These are phyloP conservation scores for Xanthorhoe spadicearia DNA, from an alignment of 2,888 invertebrate genomes.

Conservation along the genomic window DNA sequence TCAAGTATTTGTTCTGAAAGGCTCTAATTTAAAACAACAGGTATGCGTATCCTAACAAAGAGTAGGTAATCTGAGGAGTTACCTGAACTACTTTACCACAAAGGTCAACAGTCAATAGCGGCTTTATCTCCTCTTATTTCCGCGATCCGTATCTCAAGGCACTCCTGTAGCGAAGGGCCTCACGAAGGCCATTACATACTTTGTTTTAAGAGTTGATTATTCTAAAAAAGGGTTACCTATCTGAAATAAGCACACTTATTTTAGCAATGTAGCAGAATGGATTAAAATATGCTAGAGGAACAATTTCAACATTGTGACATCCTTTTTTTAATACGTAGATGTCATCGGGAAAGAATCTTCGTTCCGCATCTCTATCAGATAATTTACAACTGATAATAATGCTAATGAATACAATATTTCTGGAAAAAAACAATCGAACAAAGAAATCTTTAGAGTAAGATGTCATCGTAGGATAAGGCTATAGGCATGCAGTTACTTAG, in stretches of 20 bases:
- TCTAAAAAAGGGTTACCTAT: background rate
- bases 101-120: slow-evolving; percentile 49
- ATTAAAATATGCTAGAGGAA: no score
- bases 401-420: background rate
- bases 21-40: background rate
- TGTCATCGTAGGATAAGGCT: slow-evolving; percentile 30
- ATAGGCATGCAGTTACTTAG: slow-evolving; percentile 29
- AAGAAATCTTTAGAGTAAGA: slow-evolving; percentile 20
- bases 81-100: slow-evolving; percentile 41
- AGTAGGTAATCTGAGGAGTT: slow-evolving; percentile 17
- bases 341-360: background rate
- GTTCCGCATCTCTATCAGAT: background rate
- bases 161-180: slow-evolving; percentile 54
- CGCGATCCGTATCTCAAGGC: slow-evolving; percentile 60
- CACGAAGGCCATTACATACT: slow-evolving; percentile 25
- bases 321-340: no score
- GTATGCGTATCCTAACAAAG: background rate
- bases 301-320: no score
- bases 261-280: no score
- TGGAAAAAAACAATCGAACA: slow-evolving; percentile 22
- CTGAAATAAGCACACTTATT: background rate
- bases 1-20: background rate
- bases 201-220: background rate
- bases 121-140: slow-evolving; percentile 53
- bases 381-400: background rate